Base-by-base conservation (phyloP, 2,113 vertebrate genomes). In the Xiphophorus maculatus region DNA sequence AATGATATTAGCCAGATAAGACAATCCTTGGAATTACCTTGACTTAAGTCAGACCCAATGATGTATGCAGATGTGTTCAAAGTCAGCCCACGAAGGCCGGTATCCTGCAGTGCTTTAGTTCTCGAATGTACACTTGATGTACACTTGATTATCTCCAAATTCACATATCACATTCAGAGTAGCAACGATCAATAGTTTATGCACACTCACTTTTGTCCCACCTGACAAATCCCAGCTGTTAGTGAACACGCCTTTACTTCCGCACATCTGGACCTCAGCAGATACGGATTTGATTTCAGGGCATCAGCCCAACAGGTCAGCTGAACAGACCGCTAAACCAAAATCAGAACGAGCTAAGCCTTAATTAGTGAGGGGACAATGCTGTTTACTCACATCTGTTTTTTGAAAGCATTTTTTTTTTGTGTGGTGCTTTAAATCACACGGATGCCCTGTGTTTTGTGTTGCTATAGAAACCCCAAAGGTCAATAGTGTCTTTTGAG, bases 401-500 rank as follows among this genome's bases (percentile, higher is more conserved):
- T 69, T 71, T 25, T 29, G 22, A 48, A 44, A 81, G 27, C 6
- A 3, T 72, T 77, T 37, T 28, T 37, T 28, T 51, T 81, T 29
- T 60, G n/a, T 85, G 80, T 79, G 48, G 42, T 25, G 58, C 60
- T 64, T 69, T 60, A 69, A 40, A 62, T 71, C 42, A 66, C 71
- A 48, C 65, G 60, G 63, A 65, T 73, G 67, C 42, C 32, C 82
- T 65, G 37, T 77, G 44, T 72, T 84, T 78, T 64, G 33, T 67
- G 87, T 89, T 91, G 88, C 87, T 77, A 89, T 91, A 78, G 90
- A 74, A 91, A 91, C 88, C 48, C 58, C 27, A 89, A 89, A 88
- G 83, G 78, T 89, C 83, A 91, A 63, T 66, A 61, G 54, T 65
- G 60, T 71, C 19, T 86, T 84, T 70, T 68, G 74, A 82, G 82